Conservation (phyloP, 2,888 invertebrate species). For the Caenorhabditis doughertyi region DNA sequence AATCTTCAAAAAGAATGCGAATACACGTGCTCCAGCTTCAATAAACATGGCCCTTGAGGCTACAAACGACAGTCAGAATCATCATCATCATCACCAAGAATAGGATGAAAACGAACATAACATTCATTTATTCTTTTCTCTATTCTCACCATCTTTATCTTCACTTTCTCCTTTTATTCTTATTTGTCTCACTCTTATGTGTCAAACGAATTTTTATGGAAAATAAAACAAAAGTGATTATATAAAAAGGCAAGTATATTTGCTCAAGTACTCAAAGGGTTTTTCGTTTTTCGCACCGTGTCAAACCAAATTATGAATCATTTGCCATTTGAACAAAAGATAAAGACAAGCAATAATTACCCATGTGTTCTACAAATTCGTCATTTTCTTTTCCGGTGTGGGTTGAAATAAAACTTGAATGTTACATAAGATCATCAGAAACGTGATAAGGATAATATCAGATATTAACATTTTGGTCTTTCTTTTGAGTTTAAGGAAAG, state of each 20-base stretch:
- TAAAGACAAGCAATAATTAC: too few relatives aligned
- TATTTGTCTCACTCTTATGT: background rate
- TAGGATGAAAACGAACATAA: background rate
- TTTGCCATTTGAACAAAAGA: conserved; percentile 18
- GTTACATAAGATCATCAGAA: too few relatives aligned
- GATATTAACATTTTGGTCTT: too few relatives aligned
- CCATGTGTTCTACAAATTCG: background rate
- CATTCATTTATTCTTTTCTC: background rate
- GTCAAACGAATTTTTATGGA: background rate
- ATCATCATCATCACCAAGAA: conserved; percentile 35
- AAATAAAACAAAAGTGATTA: conserved; percentile 7
- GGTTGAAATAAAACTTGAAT: too few relatives aligned
- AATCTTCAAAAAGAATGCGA: conserved; percentile 66
- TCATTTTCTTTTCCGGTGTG: background rate
- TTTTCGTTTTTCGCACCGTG: conserved; percentile 6
- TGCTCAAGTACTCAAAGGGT: conserved; percentile 39
- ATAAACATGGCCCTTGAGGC: conserved; percentile 65
- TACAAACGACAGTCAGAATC: conserved; percentile 48
- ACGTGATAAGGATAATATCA: too few relatives aligned
- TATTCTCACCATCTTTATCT: background rate
- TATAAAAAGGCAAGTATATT: conserved; percentile 17
- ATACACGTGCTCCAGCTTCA: conserved; percentile 51
- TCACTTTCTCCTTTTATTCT: background rate
- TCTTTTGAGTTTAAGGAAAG: too few relatives aligned
- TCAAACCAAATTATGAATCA: conserved; percentile 35